Base-by-base conservation (phyloP, 2,888 invertebrate genomes). In the Eustalomyia histrio region DNA sequence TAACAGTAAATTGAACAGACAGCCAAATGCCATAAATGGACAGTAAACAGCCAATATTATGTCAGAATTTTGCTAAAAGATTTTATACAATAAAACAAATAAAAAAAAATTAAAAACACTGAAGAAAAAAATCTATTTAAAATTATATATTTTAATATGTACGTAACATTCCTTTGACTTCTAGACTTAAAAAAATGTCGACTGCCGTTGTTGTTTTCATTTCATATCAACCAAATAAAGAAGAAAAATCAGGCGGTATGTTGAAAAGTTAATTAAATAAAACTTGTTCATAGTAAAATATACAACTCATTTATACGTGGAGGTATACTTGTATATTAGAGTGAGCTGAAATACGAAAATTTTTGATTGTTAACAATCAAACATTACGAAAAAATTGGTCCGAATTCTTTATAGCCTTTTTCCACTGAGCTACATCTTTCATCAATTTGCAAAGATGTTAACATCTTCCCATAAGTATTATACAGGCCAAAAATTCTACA, bases 1-100 rank as follows among this genome's bases (percentile, higher is more conserved):
- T 69, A 71, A 79, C 69, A 53, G 74, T 74, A 65, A 79, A 60
- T 65, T 74, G 53, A 71, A 79, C 79, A 69, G 79, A 75, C 79
- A 71, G 39, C 69, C 60, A 35, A 65, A 75, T 60, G 43, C 79
- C 71, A 71, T 75, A 79, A 74, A 71, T 73, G 76, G 73, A 76
- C 72, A 80, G 68, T 60, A 67, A 73, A 67, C 80, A 74, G 72
- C 21, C 76, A 78, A 78, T 83, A 83, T 80, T 78, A 83, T 83
- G 83, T 83, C 83, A 83, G 78, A 72, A 72, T 64, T 53, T 80
- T 58, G 58, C 69, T 35, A 57, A 68, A 55, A 75, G 39, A 33
- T 39, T 57, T 58, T 33, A 58, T 50, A 61, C 10, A 61, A 60
- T 17, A 68, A 71, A 52, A 69, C 18, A 71, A 52, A 61, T 64